A percentile compares a stretch with the other conserved stretches of the same genome.
Conservation (phyloP, 2,888 invertebrate genomes). For the Gymnoscelis rufifasciata region DNA sequence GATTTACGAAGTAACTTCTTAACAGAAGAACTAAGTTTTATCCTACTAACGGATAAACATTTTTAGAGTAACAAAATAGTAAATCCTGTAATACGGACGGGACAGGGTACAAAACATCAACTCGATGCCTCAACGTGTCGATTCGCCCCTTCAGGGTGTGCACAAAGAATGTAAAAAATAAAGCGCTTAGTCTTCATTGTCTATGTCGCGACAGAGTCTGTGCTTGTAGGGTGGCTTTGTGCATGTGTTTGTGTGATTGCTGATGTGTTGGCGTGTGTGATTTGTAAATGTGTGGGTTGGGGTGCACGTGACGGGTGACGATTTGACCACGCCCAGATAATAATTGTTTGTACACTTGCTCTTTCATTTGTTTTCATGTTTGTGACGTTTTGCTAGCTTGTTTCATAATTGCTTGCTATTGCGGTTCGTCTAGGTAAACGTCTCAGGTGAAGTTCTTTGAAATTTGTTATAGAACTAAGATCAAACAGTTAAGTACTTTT, state of each 20-base stretch:
- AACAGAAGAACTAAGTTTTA: too few relatives aligned
- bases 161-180: constrained; percentile 67
- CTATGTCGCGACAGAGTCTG: constrained; percentile 49
- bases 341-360: constrained; percentile 55
- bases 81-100: constrained; percentile 4
- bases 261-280: constrained; percentile 30
- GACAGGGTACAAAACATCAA: constrained; percentile 4
- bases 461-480: too few relatives aligned
- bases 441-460: too few relatives aligned
- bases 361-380: constrained; percentile 28
- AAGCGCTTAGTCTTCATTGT: constrained; percentile 70
- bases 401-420: constrained; percentile 1
- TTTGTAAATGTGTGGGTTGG: constrained; percentile 40
- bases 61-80: neutral
- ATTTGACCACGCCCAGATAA: constrained; percentile 61
- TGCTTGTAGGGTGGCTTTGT: constrained; percentile 48
- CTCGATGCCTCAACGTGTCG: constrained; percentile 35
- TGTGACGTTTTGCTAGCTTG: constrained; percentile 1
- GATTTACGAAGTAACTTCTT: too few relatives aligned
- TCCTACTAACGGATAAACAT: too few relatives aligned
- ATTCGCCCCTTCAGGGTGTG: constrained; percentile 39
- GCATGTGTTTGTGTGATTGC: constrained; percentile 40
- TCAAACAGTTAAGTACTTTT: too few relatives aligned
- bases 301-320: constrained; percentile 55
- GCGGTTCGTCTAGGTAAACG: constrained; percentile 2